Conservation (phyloP, 2,113 vertebrate species). For the Shinisaurus crocodilurus region DNA sequence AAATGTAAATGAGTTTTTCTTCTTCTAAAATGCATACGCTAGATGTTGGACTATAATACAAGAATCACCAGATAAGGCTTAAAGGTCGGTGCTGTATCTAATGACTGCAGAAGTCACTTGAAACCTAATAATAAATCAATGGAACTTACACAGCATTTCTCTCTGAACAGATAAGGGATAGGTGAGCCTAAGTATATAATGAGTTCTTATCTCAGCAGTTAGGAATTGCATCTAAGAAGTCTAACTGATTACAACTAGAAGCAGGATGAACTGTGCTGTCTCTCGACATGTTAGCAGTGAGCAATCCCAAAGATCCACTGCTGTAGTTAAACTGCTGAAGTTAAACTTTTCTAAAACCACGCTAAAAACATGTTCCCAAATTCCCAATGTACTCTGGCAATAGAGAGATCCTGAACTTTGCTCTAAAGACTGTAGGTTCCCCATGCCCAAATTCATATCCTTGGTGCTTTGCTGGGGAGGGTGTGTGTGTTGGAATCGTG, state of each 20-base stretch:
- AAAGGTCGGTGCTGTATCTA: not conserved
- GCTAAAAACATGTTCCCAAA: no score
- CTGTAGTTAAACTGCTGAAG: not conserved
- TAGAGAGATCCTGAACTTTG: not conserved
- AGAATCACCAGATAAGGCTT: not conserved
- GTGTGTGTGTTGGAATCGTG: not conserved
- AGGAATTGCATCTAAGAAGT: not conserved
- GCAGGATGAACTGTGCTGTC: not conserved
- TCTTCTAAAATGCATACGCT: not conserved
- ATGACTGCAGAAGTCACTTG: conserved; percentile 1
- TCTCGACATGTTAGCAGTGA: not conserved
- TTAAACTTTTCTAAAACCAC: not conserved
- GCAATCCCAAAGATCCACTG: not conserved
- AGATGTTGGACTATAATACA: not conserved
- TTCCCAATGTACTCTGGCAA: not conserved
- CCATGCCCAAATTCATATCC: not conserved
- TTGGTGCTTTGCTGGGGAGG: not conserved
- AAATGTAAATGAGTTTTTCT: not conserved
- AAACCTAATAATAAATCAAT: conserved; percentile 4
- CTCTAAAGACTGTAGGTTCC: not conserved
- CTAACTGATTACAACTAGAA: not conserved
- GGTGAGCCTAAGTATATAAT: not conserved
- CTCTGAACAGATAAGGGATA: not conserved
- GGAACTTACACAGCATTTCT: not conserved
- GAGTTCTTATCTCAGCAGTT: not conserved